Base-by-base conservation (phyloP, 2,113 vertebrate species). In the Haemorhous mexicanus region DNA sequence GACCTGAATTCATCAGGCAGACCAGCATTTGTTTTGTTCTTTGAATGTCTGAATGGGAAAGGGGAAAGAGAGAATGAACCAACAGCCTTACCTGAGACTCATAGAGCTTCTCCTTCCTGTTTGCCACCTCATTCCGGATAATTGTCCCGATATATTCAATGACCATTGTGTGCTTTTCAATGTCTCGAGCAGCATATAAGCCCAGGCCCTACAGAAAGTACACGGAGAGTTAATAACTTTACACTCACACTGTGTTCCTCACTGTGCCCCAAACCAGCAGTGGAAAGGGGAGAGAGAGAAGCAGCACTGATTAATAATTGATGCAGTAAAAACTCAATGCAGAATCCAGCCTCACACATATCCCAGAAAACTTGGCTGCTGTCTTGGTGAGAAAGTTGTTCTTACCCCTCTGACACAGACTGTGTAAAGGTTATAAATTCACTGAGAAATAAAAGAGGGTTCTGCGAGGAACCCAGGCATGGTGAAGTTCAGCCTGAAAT, bases 161-260 rank as follows among this genome's bases (percentile, higher is more conserved):
- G 97, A 99, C 99, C 99, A 99, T 99, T 88, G 99, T 99, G 98
- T 99, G 99, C 93, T 99, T 99, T 97, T 99, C 99, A 43, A 99
- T 99, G 98, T 99, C 99, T 94, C 99, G 98, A 86, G 99, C 99
- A 75, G 99, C 99, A 28, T 99, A 99, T 23, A 99, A 98, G 50
- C 99, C 99, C 95, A 99, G 98, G 46, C 99, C 99, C 99, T 99
- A 68, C 10, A 35, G 44, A 96, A 33, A 64, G 27, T 1, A 56
- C 0, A 4, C 0, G 15, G 19, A 6, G 10, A 33, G 22, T 61
- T 20, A 55, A 0, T 5, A 11, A 27, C 19, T 8, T 18, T 0
- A 33, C 49, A 20, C 21, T 43, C 16, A 18, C 13, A 6, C 46
- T 6, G 9, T 14, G 6, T 3, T 90, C 32, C 59, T 74, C 64